These are phyloP conservation scores for Dryobota labecula DNA, from an alignment of 2,888 invertebrate species.

Conservation along the genomic window DNA sequence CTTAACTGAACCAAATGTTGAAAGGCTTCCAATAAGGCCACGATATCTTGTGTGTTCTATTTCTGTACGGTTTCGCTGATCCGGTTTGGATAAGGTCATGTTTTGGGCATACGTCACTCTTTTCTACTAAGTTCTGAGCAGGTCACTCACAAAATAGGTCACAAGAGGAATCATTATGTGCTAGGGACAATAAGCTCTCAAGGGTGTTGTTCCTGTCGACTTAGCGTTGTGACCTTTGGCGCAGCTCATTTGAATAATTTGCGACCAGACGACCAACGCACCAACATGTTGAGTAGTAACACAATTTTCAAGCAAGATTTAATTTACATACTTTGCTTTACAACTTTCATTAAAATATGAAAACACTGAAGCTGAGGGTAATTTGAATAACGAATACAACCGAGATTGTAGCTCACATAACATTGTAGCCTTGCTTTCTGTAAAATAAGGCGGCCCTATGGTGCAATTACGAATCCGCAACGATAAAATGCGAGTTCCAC, in stretches of 20 bases:
- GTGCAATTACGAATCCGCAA: conserved; percentile 51
- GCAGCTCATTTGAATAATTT: conserved; percentile 69
- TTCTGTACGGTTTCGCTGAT: conserved; percentile 60
- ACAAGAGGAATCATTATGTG: conserved; percentile 76
- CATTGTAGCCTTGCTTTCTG: conserved; percentile 28
- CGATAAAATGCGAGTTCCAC: conserved; percentile 48
- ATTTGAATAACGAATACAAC: conserved; percentile 39
- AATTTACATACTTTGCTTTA: conserved; percentile 47
- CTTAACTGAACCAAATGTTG: conserved; percentile 36
- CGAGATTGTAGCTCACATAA: conserved; percentile 34
- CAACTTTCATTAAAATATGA: conserved; percentile 46
- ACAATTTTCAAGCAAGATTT: conserved; percentile 47
- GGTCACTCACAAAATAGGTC: conserved; percentile 56
- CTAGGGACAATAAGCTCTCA: conserved; percentile 76
- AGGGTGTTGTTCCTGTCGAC: conserved; percentile 67
- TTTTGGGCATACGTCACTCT: conserved; percentile 38
- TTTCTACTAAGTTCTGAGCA: conserved; percentile 36
- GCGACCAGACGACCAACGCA: conserved; percentile 24
- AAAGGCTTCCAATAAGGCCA: conserved; percentile 55
- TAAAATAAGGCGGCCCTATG: conserved; percentile 34
- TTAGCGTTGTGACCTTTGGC: conserved; percentile 66
- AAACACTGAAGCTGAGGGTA: conserved; percentile 31
- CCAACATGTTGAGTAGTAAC: conserved; percentile 33
- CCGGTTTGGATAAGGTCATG: conserved; percentile 58
- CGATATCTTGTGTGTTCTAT: conserved; percentile 42